Conservation (phyloP, 1,140 invertebrate genomes). For the Halesus radiatus region DNA sequence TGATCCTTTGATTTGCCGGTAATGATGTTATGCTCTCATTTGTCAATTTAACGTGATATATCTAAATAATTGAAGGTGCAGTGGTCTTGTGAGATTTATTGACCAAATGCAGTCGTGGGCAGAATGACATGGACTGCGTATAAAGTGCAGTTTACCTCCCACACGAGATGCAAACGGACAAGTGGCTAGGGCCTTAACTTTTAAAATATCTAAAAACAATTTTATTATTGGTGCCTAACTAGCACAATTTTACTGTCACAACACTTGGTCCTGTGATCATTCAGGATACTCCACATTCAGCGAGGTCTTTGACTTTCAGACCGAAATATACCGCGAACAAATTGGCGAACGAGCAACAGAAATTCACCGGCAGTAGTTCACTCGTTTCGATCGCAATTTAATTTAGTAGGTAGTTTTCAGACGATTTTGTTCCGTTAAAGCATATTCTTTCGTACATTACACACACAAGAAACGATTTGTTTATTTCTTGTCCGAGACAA, state of each 20-base stretch:
- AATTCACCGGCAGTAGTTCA: constrained; percentile 13
- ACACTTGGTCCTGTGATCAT: constrained; percentile 1
- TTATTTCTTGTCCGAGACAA: constrained; percentile 10
- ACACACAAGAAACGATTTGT: constrained; percentile 9
- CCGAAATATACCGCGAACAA: constrained; percentile 43
- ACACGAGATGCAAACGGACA: constrained; percentile 10
- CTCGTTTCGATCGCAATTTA: constrained; percentile 10
- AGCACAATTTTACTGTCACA: neutral
- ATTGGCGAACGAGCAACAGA: constrained; percentile 18
- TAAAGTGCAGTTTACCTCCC: constrained; percentile 1
- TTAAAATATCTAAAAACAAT: neutral
- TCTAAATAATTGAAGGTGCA: neutral
- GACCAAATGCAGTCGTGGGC: constrained; percentile 14
- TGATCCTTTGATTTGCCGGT: no score
- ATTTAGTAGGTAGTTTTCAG: neutral
- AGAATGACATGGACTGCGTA: constrained; percentile 1
- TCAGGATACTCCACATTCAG: constrained; percentile 9
- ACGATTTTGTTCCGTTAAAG: neutral
- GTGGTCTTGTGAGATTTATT: constrained; percentile 11
- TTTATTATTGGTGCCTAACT: neutral
- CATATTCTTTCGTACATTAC: neutral
- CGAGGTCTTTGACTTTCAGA: constrained; percentile 43
- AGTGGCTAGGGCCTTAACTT: neutral
- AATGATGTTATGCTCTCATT: neutral
- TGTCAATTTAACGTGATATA: neutral